Evolutionary conservation across 2,888 invertebrate species (phyloP).

Genomic region (Nomada fucata): DNA sequence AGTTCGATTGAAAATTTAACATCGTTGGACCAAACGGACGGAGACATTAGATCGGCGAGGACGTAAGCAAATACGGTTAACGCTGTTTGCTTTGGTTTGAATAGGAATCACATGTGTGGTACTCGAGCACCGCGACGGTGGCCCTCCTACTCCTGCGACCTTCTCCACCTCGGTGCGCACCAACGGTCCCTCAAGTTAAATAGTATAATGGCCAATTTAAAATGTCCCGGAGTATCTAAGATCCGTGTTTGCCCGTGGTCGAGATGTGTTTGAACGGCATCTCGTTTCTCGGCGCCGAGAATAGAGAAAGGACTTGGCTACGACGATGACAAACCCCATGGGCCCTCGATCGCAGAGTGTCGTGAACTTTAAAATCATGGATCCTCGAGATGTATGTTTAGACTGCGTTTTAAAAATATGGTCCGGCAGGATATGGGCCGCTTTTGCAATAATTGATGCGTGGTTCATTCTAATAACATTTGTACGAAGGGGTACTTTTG

Average conservation of each 20-base stretch:
- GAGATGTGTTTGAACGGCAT: slow-evolving; percentile 77
- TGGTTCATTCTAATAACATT: neutral
- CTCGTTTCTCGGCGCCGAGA: slow-evolving; percentile 67
- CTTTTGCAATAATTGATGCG: neutral
- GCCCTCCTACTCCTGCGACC: slow-evolving; percentile 69
- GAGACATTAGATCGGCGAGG: slow-evolving; percentile 80
- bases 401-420: slow-evolving; percentile 15
- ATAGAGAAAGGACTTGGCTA: slow-evolving; percentile 66
- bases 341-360: slow-evolving; percentile 61
- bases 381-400: slow-evolving; percentile 20
- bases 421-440: neutral
- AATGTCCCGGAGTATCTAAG: slow-evolving; percentile 83
- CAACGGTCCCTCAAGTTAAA: slow-evolving; percentile 83
- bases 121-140: slow-evolving; percentile 65
- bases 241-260: slow-evolving; percentile 80
- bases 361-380: slow-evolving; percentile 44
- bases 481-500: neutral
- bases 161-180: slow-evolving; percentile 71
- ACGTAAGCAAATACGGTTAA: slow-evolving; percentile 83
- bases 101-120: slow-evolving; percentile 77
- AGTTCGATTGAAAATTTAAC: slow-evolving; percentile 52
- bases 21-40: slow-evolving; percentile 40
- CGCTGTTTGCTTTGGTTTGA: slow-evolving; percentile 81
- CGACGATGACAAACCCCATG: slow-evolving; percentile 69
- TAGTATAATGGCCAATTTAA: slow-evolving; percentile 85